Percentiles rank a stretch among this genome's conserved stretches.
phyloP scores from a whole-genome alignment of 2,113 vertebrate genomes.

The Raja brachyura region DNA sequence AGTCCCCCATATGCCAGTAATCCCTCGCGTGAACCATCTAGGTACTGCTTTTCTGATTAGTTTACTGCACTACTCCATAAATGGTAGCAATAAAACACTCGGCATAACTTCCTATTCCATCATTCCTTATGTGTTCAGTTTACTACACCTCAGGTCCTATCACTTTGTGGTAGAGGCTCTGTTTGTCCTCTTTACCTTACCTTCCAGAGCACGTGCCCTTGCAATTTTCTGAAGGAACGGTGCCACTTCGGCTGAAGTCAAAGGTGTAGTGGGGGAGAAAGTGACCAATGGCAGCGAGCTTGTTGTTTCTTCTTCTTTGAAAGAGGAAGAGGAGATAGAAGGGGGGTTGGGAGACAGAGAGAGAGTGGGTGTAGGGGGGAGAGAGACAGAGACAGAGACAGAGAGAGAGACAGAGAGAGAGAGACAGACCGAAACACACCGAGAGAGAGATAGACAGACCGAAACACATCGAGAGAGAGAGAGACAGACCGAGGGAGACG shows the following conservation, averaged over 20 bases:
- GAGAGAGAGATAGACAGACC: no score
- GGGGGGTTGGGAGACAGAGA: rapidly evolving
- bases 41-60: no score
- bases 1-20: no score
- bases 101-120: background rate
- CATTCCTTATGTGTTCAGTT: background rate
- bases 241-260: conserved; percentile 77
- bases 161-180: background rate
- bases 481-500: no score
- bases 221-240: conserved; percentile 84
- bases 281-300: conserved; percentile 83
- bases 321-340: background rate
- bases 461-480: no score
- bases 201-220: conserved; percentile 80
- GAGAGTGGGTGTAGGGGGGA: no score
- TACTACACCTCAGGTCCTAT: background rate
- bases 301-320: conserved; percentile 67
- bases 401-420: no score
- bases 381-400: no score
- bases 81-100: no score
- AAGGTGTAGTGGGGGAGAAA: conserved; percentile 73
- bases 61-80: no score
- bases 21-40: no score
- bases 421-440: no score
- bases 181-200: conserved; percentile 52